Evolutionary conservation across 2,888 invertebrate genomes (phyloP).

Genomic region (Diogma glabrata): DNA sequence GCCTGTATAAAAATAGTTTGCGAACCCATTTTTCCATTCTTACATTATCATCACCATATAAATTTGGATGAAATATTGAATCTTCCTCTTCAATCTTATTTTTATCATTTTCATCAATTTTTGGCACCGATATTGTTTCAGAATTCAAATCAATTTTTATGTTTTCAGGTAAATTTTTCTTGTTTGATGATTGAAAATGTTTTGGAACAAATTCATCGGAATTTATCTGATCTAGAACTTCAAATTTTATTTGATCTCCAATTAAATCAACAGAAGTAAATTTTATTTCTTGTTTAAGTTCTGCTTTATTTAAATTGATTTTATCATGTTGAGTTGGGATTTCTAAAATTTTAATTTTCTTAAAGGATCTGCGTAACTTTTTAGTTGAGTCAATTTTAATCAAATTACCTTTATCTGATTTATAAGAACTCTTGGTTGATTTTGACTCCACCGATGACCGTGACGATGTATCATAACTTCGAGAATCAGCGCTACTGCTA

Average conservation of each 20-base stretch:
- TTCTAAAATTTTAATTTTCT: background rate
- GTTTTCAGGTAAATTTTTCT: constrained; percentile 44
- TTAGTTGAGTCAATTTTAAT: background rate
- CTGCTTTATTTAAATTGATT: too few species aligned
- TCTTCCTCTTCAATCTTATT: constrained; percentile 40
- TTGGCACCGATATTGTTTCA: constrained; percentile 57
- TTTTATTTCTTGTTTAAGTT: constrained; percentile 3
- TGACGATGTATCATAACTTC: background rate
- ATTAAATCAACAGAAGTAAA: constrained; percentile 17
- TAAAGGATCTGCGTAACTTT: background rate
- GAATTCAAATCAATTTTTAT: constrained; percentile 62
- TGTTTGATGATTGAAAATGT: constrained; percentile 40
- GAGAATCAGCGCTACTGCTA: background rate
- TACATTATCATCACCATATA: constrained; percentile 53
- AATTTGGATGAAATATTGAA: constrained; percentile 54
- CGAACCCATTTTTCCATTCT: constrained; percentile 66
- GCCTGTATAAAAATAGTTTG: constrained; percentile 50
- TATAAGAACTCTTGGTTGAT: background rate
- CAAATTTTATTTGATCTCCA: constrained; percentile 25
- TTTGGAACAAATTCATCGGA: constrained; percentile 54
- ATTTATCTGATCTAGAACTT: constrained; percentile 57
- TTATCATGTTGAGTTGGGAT: background rate
- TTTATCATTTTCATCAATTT: constrained; percentile 36
- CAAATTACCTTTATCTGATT: constrained; percentile 2
- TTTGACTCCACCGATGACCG: background rate